phyloP scores from a whole-genome alignment of 2,113 vertebrate species.

The Phoenicopterus ruber region DNA sequence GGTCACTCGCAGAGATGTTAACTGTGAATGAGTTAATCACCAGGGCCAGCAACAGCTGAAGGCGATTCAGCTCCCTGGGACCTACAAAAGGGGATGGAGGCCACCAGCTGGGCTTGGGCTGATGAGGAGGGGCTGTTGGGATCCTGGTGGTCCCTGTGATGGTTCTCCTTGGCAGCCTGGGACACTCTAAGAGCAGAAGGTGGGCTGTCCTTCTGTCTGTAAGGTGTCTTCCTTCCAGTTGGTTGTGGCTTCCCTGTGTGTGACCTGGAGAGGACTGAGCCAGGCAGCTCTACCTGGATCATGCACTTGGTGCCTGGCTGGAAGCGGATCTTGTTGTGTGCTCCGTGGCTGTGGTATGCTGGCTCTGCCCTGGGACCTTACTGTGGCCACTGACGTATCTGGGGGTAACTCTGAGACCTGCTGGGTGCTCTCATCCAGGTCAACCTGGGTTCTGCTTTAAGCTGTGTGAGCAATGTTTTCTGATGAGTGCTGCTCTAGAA shows the following conservation, averaged over 20 bases:
- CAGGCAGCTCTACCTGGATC: neutral
- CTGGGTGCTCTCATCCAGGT: neutral
- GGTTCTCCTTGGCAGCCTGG: neutral
- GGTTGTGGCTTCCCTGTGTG: neutral
- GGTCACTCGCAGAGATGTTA: neutral
- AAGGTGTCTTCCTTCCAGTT: neutral
- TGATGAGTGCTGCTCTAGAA: neutral
- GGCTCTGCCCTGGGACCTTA: neutral
- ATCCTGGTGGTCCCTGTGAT: neutral
- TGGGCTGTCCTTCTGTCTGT: neutral
- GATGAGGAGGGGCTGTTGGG: rapidly evolving
- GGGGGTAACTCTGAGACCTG: neutral
- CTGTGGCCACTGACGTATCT: neutral
- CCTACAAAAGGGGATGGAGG: neutral
- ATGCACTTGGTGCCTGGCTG: rapidly evolving
- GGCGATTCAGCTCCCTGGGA: neutral
- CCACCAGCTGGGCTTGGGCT: rapidly evolving
- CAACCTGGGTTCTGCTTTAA: neutral
- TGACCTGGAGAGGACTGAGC: neutral
- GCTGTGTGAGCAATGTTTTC: neutral
- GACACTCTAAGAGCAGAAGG: neutral
- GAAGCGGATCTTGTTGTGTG: neutral
- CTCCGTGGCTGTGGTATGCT: rapidly evolving
- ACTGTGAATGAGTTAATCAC: neutral
- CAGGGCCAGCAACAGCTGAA: neutral